Conservation (phyloP, 2,888 invertebrate genomes). For the Deilephila elpenor region DNA sequence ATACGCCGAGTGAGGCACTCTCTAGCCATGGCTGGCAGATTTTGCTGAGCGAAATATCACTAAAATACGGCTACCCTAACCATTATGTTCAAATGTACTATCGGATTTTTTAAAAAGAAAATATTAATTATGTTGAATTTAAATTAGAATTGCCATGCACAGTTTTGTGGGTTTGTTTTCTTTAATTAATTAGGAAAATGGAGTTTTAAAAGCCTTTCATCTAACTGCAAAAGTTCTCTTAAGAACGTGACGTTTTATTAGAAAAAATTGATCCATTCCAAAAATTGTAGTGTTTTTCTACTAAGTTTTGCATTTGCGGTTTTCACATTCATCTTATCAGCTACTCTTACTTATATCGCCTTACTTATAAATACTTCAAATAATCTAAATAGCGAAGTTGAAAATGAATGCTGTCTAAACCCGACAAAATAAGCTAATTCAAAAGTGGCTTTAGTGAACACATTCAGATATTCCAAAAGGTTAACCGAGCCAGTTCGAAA, state of each 20-base stretch:
- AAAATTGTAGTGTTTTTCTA: background rate
- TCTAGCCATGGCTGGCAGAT: slow-evolving; percentile 35
- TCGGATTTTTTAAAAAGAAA: slow-evolving; percentile 11
- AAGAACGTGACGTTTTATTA: background rate
- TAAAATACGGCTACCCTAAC: slow-evolving; percentile 26
- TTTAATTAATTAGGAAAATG: background rate
- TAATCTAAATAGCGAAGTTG: background rate
- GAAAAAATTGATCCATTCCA: background rate
- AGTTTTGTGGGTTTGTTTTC: background rate
- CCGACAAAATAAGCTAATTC: slow-evolving; percentile 16
- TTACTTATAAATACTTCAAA: background rate
- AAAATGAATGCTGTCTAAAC: background rate
- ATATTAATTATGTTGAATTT: slow-evolving; percentile 22
- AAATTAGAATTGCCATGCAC: background rate
- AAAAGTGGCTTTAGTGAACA: slow-evolving; percentile 33
- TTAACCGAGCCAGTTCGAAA: slow-evolving; percentile 39
- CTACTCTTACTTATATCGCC: background rate
- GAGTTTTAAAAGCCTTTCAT: background rate
- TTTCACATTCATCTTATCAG: background rate
- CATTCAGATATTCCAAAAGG: slow-evolving; percentile 30
- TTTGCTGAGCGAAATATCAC: slow-evolving; percentile 36
- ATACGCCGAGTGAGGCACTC: slow-evolving; percentile 64
- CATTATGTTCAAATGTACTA: slow-evolving; percentile 23
- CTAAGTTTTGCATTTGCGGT: background rate
- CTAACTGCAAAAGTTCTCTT: background rate